Conservation (phyloP, 92 coral and sea anemone species). For the Isaurus tuberculatus region DNA sequence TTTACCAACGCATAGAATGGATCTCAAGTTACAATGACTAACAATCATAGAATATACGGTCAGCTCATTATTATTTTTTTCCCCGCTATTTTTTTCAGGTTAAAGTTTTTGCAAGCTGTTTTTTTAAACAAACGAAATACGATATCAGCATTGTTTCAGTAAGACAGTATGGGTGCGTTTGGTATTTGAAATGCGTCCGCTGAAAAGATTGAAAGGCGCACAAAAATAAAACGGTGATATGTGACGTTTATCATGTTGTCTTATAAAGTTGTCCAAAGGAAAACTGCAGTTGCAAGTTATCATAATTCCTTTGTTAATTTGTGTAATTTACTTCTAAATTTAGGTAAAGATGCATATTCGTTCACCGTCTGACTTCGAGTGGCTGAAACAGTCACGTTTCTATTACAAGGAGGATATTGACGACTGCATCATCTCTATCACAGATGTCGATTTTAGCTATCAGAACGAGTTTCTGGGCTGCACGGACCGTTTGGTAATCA, state of each 20-base stretch:
- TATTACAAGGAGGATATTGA: constrained; percentile 91
- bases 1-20: no score
- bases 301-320: not conserved
- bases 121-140: no score
- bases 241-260: no score
- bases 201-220: no score
- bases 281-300: not conserved
- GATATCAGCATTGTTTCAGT: no score
- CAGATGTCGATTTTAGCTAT: constrained; percentile 90
- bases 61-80: no score
- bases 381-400: constrained; percentile 92
- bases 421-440: constrained; percentile 86
- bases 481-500: constrained; percentile 90
- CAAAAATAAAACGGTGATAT: no score
- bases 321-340: not conserved
- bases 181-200: not conserved
- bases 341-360: constrained; percentile 96
- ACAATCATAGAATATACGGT: no score
- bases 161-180: no score
- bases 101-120: no score
- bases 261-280: not conserved
- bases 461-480: constrained; percentile 93
- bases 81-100: no score
- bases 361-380: constrained; percentile 86
- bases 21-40: no score